Evolutionary conservation across 1,140 invertebrate genomes (phyloP).

Genomic region (Lysiphlebus fabarum): DNA sequence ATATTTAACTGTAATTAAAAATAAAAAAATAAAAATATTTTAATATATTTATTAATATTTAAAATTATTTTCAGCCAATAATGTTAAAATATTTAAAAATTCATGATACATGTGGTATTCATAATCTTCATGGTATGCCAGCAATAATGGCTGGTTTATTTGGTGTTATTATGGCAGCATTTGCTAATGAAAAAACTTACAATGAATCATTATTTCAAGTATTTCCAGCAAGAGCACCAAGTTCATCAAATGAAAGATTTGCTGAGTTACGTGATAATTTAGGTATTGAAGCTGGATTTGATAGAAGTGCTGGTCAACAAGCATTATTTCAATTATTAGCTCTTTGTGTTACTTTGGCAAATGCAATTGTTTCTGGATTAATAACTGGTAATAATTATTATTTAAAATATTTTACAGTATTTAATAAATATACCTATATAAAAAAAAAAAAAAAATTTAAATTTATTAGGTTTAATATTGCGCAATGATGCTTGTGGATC

Average conservation of each 20-base stretch:
- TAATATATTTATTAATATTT: background rate
- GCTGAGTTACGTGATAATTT: constrained; percentile 42
- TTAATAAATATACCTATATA: too few species aligned
- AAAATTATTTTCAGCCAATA: constrained; percentile 61
- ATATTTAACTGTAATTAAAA: constrained; percentile 71
- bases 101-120: constrained; percentile 91
- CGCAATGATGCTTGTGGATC: constrained; percentile 45
- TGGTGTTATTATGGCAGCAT: constrained; percentile 70
- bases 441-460: background rate
- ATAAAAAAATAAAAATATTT: background rate
- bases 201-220: constrained; percentile 60
- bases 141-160: constrained; percentile 80
- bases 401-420: too few species aligned
- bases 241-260: constrained; percentile 31
- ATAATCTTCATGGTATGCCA: constrained; percentile 96
- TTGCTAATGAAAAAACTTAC: constrained; percentile 64
- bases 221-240: constrained; percentile 47
- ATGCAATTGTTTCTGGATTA: constrained; percentile 73
- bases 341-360: constrained; percentile 65
- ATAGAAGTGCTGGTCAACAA: constrained; percentile 67
- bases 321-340: constrained; percentile 76
- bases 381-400: constrained; percentile 66
- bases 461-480: constrained; percentile 46
- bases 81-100: constrained; percentile 68
- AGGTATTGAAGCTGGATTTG: constrained; percentile 52